Evolutionary conservation across 1,140 invertebrate genomes (phyloP).

Genomic region (Grapholita molesta): DNA sequence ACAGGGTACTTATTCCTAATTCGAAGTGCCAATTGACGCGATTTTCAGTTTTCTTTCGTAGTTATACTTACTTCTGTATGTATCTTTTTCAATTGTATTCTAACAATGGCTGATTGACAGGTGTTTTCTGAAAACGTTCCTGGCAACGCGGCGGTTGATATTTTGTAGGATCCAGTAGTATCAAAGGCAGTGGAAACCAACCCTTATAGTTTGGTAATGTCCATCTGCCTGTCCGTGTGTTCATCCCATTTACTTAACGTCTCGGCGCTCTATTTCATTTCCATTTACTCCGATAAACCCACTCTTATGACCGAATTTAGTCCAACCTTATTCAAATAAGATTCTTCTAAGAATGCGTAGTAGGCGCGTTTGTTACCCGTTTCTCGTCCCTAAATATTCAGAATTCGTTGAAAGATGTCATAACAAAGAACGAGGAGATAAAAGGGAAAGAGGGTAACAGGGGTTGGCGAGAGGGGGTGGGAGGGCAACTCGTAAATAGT

Average conservation of each 20-base stretch:
- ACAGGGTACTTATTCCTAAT: not conserved
- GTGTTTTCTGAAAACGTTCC: too few species aligned
- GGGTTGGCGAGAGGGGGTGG: not conserved
- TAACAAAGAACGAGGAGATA: slow-evolving; percentile 2
- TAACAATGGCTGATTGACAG: too few species aligned
- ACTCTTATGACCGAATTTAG: not conserved
- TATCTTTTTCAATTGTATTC: not conserved
- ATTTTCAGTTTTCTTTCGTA: not conserved
- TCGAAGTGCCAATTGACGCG: not conserved
- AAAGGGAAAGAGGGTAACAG: not conserved
- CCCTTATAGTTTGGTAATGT: not conserved
- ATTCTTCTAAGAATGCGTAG: not conserved
- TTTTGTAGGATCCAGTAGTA: not conserved
- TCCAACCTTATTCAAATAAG: not conserved
- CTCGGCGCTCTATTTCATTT: too few species aligned
- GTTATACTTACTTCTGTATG: too few species aligned
- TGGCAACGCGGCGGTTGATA: too few species aligned
- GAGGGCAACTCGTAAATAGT: not conserved
- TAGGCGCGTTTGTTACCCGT: not conserved
- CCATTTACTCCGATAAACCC: not conserved
- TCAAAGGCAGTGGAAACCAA: not conserved
- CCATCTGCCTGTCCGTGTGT: not conserved
- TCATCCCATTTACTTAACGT: too few species aligned
- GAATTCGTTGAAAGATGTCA: slow-evolving; percentile 5
- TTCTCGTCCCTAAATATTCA: not conserved